A percentile compares a stretch with the other conserved stretches of the same genome.
phyloP scores from a whole-genome alignment of 2,113 vertebrate genomes.

The Oxyruncus cristatus region DNA sequence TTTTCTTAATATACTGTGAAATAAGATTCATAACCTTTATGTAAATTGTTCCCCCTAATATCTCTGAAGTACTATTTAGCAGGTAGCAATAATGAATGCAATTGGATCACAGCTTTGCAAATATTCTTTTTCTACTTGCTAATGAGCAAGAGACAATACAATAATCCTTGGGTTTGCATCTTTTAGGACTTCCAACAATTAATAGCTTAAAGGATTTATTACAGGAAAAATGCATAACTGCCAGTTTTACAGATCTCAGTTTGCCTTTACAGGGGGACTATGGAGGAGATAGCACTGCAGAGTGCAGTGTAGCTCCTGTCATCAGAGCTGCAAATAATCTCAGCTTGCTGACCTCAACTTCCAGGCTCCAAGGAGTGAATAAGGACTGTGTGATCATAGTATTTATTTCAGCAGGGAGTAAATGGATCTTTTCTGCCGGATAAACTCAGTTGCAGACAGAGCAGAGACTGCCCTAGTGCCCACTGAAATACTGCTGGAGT shows the following conservation, averaged over 20 bases:
- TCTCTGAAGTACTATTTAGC: background rate
- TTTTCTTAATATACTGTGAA: slow-evolving; percentile 8
- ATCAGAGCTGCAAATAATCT: background rate
- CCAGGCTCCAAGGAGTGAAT: background rate
- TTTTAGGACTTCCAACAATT: background rate
- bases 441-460: background rate
- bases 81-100: background rate
- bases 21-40: slow-evolving; percentile 28
- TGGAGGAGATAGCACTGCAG: background rate
- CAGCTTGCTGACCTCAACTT: background rate
- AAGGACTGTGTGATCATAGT: background rate
- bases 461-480: background rate
- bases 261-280: background rate
- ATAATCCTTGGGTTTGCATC: background rate
- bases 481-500: background rate
- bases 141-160: background rate
- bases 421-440: background rate
- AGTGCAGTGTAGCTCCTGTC: background rate
- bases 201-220: background rate
- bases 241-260: background rate
- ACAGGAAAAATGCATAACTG: background rate
- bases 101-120: background rate
- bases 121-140: background rate
- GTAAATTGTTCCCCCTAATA: background rate
- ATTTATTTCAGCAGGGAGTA: background rate